Evolutionary conservation across 2,888 invertebrate species (phyloP), one percentile per base, ranked within the genome.

Genomic region (Drosophila niveifrons): DNA sequence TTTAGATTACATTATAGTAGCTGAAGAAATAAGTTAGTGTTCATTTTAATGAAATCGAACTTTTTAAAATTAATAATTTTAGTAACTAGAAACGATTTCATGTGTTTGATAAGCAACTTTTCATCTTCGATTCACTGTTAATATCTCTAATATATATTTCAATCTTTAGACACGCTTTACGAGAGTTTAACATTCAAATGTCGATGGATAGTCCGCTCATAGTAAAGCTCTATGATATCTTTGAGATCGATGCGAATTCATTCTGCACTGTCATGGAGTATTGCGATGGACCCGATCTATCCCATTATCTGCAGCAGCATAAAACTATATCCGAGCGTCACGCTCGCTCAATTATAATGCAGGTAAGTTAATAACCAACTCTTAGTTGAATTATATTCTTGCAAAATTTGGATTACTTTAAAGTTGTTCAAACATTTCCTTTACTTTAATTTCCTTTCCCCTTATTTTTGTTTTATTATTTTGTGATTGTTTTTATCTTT

Each of bases 201-300:
- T 97, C 98, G 81, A 94, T 99, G 92, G 98, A 99, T 94, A 99
- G 99, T 94, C 98, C 99, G 65, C 95, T 99, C 89, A 99, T 99
- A 92, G 99, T 99, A 78, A 98, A 98, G 93, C 95, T 99, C 85
- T 99, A 98, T 93, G 99, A 99, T 94, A 99, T 99, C 84, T 99
- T 99, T 94, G 99, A 99, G 95, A 99, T 99, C 93, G 99, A 99
- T 94, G 98, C 99, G 91, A 99, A 99, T 94, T 99, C 99, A 82
- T 99, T 99, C 95, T 99, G 99, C 95, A 99, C 99, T 92, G 99
- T 99, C 92, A 95, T 99, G 93, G 99, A 99, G 94, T 99, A 99
- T 94, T 99, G 99, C 94, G 98, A 99, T 94, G 99, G 99, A 88
- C 99, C 99, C 94, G 99, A 99, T 95, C 96, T 99, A 93, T 99